A percentile compares a stretch with the other conserved stretches of the same genome.
phyloP scores from a whole-genome alignment of 2,113 vertebrate genomes.

The Hemichromis elongatus region DNA sequence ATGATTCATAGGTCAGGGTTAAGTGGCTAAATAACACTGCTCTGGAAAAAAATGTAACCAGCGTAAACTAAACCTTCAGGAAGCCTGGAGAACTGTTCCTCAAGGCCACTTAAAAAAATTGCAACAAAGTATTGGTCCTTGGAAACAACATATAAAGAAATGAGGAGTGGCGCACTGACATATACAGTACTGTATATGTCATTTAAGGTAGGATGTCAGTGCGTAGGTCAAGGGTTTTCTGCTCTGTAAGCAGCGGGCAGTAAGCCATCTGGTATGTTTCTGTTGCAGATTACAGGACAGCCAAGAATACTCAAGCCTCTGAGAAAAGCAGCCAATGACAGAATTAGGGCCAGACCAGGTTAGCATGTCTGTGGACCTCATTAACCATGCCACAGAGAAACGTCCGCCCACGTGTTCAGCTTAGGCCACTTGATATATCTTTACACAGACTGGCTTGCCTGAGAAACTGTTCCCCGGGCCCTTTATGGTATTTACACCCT shows the following conservation, averaged over 20 bases:
- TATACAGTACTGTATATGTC: neutral
- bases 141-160: neutral
- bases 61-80: neutral
- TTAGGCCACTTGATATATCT: neutral
- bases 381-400: conserved; percentile 13
- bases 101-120: neutral
- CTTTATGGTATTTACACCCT: conserved; percentile 23
- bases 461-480: neutral
- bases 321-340: neutral
- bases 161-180: neutral
- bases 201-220: neutral
- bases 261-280: neutral
- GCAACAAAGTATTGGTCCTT: neutral
- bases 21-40: neutral
- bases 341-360: conserved; percentile 7
- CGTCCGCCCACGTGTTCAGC: neutral
- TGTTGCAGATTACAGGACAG: neutral
- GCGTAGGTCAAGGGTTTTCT: neutral
- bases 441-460: neutral
- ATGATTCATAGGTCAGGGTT: neutral
- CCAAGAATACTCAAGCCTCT: conserved; percentile 2
- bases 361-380: conserved; percentile 7
- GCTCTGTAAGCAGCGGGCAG: neutral
- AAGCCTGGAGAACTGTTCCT: neutral
- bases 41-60: no score